A percentile compares a stretch with the other conserved stretches of the same genome.
phyloP scores from a whole-genome alignment of 2,113 vertebrate genomes.

The Rhinolophus ferrumequinum region DNA sequence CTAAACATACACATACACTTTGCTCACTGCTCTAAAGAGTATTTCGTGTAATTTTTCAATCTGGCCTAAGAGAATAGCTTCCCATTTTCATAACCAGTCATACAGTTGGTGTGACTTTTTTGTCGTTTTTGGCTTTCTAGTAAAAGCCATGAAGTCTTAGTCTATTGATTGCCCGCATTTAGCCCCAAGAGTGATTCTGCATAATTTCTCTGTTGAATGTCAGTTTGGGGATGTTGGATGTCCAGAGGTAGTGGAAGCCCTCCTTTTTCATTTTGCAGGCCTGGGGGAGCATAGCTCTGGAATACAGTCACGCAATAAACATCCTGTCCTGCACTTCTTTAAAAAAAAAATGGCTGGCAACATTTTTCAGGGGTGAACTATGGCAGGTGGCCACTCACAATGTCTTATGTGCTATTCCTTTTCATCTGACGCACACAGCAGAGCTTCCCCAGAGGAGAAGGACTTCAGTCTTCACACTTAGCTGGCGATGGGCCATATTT shows the following conservation, averaged over 20 bases:
- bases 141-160: neutral
- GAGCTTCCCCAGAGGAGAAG: neutral
- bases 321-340: neutral
- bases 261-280: neutral
- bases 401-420: neutral
- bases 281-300: neutral
- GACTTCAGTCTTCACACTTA: neutral
- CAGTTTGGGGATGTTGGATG: neutral
- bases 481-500: neutral
- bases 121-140: neutral
- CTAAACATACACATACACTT: fast-evolving
- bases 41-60: neutral
- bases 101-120: neutral
- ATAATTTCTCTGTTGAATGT: neutral
- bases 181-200: too few relatives aligned
- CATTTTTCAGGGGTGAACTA: neutral
- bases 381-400: fast-evolving
- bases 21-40: neutral
- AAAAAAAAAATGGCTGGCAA: fast-evolving
- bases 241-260: neutral
- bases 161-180: neutral
- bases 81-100: neutral
- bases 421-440: neutral
- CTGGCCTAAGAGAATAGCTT: neutral
- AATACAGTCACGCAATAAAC: too few relatives aligned